Conservation (phyloP, 2,113 vertebrate genomes). For the Takifugu flavidus region DNA sequence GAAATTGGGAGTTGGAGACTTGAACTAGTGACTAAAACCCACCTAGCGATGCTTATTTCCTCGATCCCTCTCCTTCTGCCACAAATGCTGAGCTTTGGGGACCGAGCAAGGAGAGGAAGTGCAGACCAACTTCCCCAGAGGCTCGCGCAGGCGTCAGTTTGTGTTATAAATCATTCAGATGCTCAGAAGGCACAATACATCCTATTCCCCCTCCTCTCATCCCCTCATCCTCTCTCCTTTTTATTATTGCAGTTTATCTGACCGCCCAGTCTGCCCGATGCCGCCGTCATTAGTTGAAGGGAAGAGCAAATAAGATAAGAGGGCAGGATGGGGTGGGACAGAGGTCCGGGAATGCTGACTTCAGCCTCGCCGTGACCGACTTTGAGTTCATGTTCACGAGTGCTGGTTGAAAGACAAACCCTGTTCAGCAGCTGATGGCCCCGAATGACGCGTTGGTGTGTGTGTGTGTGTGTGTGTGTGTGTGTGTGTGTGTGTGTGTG, state of each 20-base stretch:
- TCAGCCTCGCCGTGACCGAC: too few relatives aligned
- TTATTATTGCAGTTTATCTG: conserved; percentile 55
- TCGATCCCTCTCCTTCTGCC: not conserved
- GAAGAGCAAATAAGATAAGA: conserved; percentile 5
- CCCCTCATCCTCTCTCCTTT: conserved; percentile 41
- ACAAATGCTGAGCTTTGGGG: conserved; percentile 36
- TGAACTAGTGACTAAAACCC: too few relatives aligned
- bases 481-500: not conserved
- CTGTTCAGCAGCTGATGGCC: not conserved
- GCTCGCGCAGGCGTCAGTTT: conserved; percentile 64
- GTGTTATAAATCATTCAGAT: conserved; percentile 74
- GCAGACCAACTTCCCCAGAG: conserved; percentile 61
- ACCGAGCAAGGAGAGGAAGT: conserved; percentile 30
- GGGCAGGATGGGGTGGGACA: not conserved
- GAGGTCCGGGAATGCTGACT: not conserved
- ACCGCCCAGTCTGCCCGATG: conserved; percentile 17
- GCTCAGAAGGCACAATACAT: conserved; percentile 61
- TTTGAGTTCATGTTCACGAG: not conserved
- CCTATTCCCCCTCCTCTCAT: conserved; percentile 50
- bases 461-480: not conserved
- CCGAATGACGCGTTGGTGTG: not conserved
- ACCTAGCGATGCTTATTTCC: too few relatives aligned
- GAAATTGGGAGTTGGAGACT: conserved; percentile 21
- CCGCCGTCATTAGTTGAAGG: conserved; percentile 9
- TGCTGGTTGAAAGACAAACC: conserved; percentile 10